phyloP scores from a whole-genome alignment of 2,113 vertebrate genomes.

The Lampris megalopsis region DNA sequence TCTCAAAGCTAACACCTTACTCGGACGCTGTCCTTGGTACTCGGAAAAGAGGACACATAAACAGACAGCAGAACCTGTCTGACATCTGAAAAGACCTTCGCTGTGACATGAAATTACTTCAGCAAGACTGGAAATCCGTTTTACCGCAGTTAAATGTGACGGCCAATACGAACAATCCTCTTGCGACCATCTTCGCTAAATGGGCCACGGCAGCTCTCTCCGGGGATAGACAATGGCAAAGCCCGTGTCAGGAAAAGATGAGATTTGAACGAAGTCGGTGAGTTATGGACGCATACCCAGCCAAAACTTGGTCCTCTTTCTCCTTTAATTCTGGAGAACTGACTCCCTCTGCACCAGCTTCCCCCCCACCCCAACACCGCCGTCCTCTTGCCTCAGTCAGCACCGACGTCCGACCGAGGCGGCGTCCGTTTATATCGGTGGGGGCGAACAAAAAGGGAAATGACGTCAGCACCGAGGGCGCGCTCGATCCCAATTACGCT shows the following conservation, averaged over 20 bases:
- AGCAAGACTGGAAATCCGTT: slow-evolving; percentile 10
- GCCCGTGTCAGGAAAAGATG: slow-evolving; percentile 43
- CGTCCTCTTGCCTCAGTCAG: slow-evolving; percentile 38
- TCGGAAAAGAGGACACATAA: slow-evolving; percentile 27
- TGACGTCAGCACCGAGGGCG: slow-evolving; percentile 73
- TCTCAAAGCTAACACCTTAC: too few relatives aligned
- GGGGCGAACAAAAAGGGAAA: slow-evolving; percentile 51
- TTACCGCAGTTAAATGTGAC: slow-evolving; percentile 77
- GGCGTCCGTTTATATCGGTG: slow-evolving; percentile 63
- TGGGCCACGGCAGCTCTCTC: slow-evolving; percentile 49
- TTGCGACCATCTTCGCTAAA: slow-evolving; percentile 70
- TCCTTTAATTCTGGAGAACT: slow-evolving; percentile 67
- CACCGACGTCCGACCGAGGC: slow-evolving; percentile 51
- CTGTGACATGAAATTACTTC: neutral
- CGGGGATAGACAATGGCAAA: slow-evolving; percentile 55
- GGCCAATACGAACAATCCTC: slow-evolving; percentile 66
- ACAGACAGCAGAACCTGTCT: too few relatives aligned
- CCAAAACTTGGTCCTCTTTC: slow-evolving; percentile 53
- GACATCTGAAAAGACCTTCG: too few relatives aligned
- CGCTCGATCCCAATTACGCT: too few relatives aligned
- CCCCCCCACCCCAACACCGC: slow-evolving; percentile 22
- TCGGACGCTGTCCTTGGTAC: slow-evolving; percentile 79
- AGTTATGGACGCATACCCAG: slow-evolving; percentile 66
- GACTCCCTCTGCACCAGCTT: slow-evolving; percentile 44
- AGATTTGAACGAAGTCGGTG: slow-evolving; percentile 5